Conservation (phyloP, 1,140 invertebrate genomes). For the Calephelis virginiensis region DNA sequence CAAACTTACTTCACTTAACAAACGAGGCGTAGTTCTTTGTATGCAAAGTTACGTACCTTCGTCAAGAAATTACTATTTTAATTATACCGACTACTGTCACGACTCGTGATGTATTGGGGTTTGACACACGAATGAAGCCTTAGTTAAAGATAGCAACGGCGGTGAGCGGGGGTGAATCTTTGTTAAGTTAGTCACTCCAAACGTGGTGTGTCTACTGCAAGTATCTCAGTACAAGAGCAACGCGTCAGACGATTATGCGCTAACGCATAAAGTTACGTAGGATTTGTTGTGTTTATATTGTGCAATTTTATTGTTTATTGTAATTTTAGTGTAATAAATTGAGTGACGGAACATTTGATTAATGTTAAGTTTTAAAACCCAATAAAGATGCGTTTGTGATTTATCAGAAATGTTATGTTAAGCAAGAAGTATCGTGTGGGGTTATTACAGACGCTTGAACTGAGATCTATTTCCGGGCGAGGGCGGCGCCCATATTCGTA, state of each 20-base stretch:
- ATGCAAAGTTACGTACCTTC: too few species aligned
- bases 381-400: background rate
- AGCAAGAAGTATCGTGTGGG: constrained; percentile 4
- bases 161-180: constrained; percentile 51
- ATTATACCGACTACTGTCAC: background rate
- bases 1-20: too few species aligned
- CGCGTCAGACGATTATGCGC: constrained; percentile 49
- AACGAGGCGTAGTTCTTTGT: too few species aligned
- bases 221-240: constrained; percentile 43
- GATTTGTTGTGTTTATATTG: constrained; percentile 22
- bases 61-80: background rate
- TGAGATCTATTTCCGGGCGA: constrained; percentile 70
- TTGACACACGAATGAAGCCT: background rate
- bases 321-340: constrained; percentile 32
- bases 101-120: background rate
- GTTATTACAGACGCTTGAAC: constrained; percentile 47
- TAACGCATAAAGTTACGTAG: constrained; percentile 40
- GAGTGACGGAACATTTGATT: constrained; percentile 8
- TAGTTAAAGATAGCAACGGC: constrained; percentile 12
- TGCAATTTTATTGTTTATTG: background rate
- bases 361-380: too few species aligned
- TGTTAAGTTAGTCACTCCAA: constrained; percentile 66
- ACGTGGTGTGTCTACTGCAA: constrained; percentile 62
- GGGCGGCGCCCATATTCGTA: constrained; percentile 60
- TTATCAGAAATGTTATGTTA: constrained; percentile 1